These are phyloP conservation scores for Equus przewalskii DNA, from an alignment of 2,113 vertebrate species.

Conservation along the genomic window DNA sequence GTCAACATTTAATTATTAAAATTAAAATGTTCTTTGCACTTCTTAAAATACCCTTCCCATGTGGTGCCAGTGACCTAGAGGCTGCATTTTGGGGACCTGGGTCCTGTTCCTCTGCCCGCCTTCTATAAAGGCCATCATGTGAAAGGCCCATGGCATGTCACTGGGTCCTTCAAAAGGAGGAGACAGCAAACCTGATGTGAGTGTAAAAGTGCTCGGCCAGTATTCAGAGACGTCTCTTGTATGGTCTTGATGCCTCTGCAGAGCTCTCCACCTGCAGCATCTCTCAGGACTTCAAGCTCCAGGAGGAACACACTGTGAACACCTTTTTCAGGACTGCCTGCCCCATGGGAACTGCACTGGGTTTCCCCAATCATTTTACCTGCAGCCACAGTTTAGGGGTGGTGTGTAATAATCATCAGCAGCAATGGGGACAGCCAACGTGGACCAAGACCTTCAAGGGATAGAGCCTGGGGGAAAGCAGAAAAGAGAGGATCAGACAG, in stretches of 20 bases:
- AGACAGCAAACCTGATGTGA: not conserved
- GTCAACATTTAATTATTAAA: not conserved
- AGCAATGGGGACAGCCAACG: not conserved
- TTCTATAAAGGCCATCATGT: not conserved
- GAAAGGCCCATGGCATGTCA: slow-evolving; percentile 39
- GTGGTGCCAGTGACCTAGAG: not conserved
- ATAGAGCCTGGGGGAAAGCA: not conserved
- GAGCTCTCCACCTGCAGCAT: slow-evolving; percentile 50
- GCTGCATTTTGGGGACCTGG: not conserved
- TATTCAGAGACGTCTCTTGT: slow-evolving; percentile 64
- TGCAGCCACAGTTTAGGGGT: not conserved
- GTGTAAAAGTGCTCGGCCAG: slow-evolving; percentile 50
- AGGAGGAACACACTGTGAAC: not conserved
- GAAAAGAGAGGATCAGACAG: not conserved
- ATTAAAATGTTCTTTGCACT: not conserved
- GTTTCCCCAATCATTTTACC: not conserved
- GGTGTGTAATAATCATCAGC: not conserved
- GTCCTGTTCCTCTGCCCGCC: not conserved
- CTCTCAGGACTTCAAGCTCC: slow-evolving; percentile 49
- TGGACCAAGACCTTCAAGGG: not conserved
- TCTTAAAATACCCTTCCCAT: not conserved
- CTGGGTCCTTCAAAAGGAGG: slow-evolving; percentile 10
- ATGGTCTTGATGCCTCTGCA: slow-evolving; percentile 42
- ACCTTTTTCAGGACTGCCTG: not conserved
- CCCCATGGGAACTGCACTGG: rapidly evolving